Conservation (phyloP, 2,113 vertebrate genomes). For the Macquaria australasica region DNA sequence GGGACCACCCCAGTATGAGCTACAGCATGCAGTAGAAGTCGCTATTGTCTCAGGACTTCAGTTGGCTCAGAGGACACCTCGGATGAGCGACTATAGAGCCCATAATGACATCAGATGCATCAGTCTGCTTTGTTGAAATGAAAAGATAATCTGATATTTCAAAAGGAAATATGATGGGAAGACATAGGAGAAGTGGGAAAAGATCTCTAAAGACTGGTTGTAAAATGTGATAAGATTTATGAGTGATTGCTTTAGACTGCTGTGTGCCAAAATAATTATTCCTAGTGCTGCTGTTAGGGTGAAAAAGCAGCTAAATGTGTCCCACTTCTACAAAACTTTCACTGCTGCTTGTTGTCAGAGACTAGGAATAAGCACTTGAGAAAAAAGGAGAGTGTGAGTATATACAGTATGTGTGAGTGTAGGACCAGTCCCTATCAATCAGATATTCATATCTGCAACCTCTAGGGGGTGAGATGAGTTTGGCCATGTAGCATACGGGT, state of each 20-base stretch:
- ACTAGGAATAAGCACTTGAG: background rate
- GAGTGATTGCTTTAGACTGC: background rate
- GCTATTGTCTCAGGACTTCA: constrained; percentile 8
- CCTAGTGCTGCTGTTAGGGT: background rate
- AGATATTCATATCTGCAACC: constrained; percentile 25
- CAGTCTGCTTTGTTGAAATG: background rate
- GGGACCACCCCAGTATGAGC: constrained; percentile 65
- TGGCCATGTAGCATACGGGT: background rate
- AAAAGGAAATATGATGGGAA: background rate
- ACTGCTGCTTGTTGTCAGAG: background rate
- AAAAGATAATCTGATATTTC: background rate
- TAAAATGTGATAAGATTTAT: background rate
- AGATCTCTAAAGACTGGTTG: background rate
- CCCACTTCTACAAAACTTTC: background rate
- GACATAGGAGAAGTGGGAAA: background rate
- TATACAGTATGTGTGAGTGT: background rate
- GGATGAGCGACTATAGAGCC: background rate
- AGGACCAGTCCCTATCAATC: background rate
- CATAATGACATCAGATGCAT: background rate
- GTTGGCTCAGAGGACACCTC: background rate
- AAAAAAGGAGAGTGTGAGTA: background rate
- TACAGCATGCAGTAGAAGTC: background rate
- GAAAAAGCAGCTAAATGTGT: background rate
- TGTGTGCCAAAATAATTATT: background rate
- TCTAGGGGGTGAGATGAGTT: constrained; percentile 46